Percentiles rank a stretch among this genome's conserved stretches.
These are phyloP conservation scores for Aradophagus sp. DNA, from an alignment of 1,140 invertebrate genomes.

Conservation along the genomic window DNA sequence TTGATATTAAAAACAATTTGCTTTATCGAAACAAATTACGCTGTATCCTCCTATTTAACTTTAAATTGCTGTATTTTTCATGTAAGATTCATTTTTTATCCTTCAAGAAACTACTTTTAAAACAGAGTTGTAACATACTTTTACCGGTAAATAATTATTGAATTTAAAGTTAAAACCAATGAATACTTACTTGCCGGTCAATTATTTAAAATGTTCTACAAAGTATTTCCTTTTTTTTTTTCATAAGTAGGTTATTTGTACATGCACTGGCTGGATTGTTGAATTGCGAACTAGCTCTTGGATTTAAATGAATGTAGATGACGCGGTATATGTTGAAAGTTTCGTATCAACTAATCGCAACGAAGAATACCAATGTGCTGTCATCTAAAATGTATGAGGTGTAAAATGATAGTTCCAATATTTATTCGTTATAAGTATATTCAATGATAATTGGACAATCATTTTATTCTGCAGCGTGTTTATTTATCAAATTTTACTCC, in stretches of 20 bases:
- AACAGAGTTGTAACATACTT: no score
- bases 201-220: slow-evolving; percentile 32
- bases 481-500: no score
- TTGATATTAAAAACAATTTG: no score
- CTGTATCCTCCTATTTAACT: no score
- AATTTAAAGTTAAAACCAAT: no score
- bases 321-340: slow-evolving; percentile 6
- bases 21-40: no score
- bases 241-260: slow-evolving; percentile 43
- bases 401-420: no score
- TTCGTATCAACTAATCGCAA: not conserved
- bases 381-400: not conserved
- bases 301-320: slow-evolving; percentile 46
- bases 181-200: slow-evolving; percentile 33
- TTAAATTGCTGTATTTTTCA: no score
- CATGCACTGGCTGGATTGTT: slow-evolving; percentile 25
- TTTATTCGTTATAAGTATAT: no score
- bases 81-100: not conserved
- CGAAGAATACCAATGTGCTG: not conserved
- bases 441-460: no score
- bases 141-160: no score
- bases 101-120: not conserved
- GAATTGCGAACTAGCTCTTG: slow-evolving; percentile 15
- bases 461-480: no score
- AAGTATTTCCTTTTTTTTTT: slow-evolving; percentile 1